Evolutionary conservation across 1,140 invertebrate genomes (phyloP).

Genomic region (Lycorma delicatula): DNA sequence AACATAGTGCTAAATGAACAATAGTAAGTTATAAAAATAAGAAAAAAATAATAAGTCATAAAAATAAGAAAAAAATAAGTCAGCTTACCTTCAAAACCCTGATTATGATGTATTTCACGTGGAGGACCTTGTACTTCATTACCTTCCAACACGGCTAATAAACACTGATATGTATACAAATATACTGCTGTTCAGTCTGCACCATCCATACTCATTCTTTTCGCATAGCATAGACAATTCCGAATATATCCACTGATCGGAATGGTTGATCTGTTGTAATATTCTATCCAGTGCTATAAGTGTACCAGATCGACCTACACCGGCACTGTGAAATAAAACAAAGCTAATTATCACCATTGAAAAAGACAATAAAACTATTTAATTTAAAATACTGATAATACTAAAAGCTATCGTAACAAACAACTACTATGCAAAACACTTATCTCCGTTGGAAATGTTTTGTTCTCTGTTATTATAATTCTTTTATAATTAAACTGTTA

Average conservation of each 20-base stretch:
- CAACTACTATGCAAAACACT: too few relatives aligned
- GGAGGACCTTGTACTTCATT: slow-evolving; percentile 65
- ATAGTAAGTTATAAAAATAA: too few relatives aligned
- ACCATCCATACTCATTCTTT: slow-evolving; percentile 98
- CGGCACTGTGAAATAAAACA: slow-evolving; percentile 49
- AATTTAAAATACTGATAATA: too few relatives aligned
- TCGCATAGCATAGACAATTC: slow-evolving; percentile 92
- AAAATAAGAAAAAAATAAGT: too few relatives aligned
- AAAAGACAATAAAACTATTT: too few relatives aligned
- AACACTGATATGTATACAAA: slow-evolving; percentile 93
- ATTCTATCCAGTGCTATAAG: slow-evolving; percentile 92
- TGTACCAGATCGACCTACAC: slow-evolving; percentile 83
- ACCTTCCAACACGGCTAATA: slow-evolving; percentile 86
- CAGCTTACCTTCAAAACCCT: slow-evolving; percentile 83
- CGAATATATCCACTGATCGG: slow-evolving; percentile 90
- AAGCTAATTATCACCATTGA: too few relatives aligned
- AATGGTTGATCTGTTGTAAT: slow-evolving; percentile 72
- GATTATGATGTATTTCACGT: slow-evolving; percentile 80
- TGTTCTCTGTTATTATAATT: too few relatives aligned
- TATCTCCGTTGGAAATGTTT: too few relatives aligned
- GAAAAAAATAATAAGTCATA: too few relatives aligned
- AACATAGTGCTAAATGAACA: too few relatives aligned
- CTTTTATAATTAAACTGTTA: too few relatives aligned
- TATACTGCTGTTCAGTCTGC: slow-evolving; percentile 92
- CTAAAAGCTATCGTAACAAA: too few relatives aligned